A percentile compares a stretch with the other conserved stretches of the same genome.
phyloP scores from a whole-genome alignment of 2,888 invertebrate species.

The Caenorhabditis uteleia region DNA sequence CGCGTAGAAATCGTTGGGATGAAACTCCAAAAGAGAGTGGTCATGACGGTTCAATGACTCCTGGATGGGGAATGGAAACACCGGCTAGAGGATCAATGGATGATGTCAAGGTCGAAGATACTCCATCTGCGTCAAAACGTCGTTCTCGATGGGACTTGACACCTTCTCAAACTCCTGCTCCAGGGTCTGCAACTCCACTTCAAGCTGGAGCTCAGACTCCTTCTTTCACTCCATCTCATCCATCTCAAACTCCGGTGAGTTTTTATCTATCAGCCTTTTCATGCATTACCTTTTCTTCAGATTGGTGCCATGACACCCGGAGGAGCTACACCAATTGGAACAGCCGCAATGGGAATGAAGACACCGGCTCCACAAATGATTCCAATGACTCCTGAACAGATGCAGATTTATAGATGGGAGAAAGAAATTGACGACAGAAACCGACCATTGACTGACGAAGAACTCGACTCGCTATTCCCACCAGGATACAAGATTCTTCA shows the following conservation, averaged over 20 bases:
- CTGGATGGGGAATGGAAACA: slow-evolving; percentile 96
- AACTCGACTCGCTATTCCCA: slow-evolving; percentile 95
- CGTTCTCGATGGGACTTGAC: slow-evolving; percentile 99
- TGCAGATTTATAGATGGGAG: slow-evolving; percentile 76
- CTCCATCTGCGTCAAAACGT: slow-evolving; percentile 91
- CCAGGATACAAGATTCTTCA: slow-evolving; percentile 93
- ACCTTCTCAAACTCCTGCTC: slow-evolving; percentile 75
- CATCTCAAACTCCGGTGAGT: slow-evolving; percentile 34
- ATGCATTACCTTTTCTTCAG: not conserved
- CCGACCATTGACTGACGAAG: slow-evolving; percentile 93
- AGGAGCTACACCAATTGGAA: slow-evolving; percentile 73
- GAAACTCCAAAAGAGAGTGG: slow-evolving; percentile 89
- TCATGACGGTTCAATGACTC: slow-evolving; percentile 75
- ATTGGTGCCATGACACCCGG: slow-evolving; percentile 70
- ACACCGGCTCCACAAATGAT: slow-evolving; percentile 92
- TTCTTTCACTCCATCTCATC: slow-evolving; percentile 70
- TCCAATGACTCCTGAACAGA: slow-evolving; percentile 96
- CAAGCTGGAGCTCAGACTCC: slow-evolving; percentile 54
- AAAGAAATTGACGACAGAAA: slow-evolving; percentile 95
- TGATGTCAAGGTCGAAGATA: slow-evolving; percentile 76
- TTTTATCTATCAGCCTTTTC: slow-evolving; percentile 1
- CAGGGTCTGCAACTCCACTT: slow-evolving; percentile 36
- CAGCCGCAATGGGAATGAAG: slow-evolving; percentile 97
- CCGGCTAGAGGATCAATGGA: slow-evolving; percentile 78
- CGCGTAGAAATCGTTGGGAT: slow-evolving; percentile 95